Percentiles rank a stretch among this genome's conserved stretches.
phyloP scores from a whole-genome alignment of 2,113 vertebrate genomes.

The Pardalotus punctatus region DNA sequence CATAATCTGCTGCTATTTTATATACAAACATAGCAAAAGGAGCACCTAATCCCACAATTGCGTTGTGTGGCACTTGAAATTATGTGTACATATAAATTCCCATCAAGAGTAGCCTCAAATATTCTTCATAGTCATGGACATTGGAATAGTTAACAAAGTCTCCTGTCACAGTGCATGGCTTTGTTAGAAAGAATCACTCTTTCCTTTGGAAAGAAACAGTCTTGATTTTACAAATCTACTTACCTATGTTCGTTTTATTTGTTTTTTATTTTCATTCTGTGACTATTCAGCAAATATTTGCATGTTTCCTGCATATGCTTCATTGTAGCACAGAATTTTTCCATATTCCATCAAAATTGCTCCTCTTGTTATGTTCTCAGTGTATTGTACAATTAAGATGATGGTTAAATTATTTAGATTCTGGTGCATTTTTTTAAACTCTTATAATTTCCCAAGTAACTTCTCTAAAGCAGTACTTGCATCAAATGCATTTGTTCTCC shows the following conservation, averaged over 20 bases:
- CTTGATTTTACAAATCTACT: neutral
- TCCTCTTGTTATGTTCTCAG: neutral
- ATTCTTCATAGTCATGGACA: neutral
- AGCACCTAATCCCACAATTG: fast-evolving
- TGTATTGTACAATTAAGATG: neutral
- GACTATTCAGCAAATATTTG: neutral
- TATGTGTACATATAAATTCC: neutral
- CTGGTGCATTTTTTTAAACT: neutral
- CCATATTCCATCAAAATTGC: neutral
- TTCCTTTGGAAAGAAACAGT: neutral
- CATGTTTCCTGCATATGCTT: neutral
- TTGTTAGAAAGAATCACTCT: neutral
- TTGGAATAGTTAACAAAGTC: neutral
- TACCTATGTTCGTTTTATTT: neutral
- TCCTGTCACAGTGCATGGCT: neutral
- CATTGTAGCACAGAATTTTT: neutral
- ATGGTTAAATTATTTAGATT: neutral
- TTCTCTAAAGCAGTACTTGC: neutral
- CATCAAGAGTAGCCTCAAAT: neutral
- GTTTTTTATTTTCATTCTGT: neutral
- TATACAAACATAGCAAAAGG: neutral
- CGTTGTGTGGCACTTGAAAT: neutral
- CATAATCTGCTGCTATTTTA: neutral
- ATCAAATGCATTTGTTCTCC: neutral
- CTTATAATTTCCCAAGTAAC: neutral